These are phyloP conservation scores for Amblyteles armatorius DNA, from an alignment of 2,888 invertebrate genomes.

Conservation along the genomic window DNA sequence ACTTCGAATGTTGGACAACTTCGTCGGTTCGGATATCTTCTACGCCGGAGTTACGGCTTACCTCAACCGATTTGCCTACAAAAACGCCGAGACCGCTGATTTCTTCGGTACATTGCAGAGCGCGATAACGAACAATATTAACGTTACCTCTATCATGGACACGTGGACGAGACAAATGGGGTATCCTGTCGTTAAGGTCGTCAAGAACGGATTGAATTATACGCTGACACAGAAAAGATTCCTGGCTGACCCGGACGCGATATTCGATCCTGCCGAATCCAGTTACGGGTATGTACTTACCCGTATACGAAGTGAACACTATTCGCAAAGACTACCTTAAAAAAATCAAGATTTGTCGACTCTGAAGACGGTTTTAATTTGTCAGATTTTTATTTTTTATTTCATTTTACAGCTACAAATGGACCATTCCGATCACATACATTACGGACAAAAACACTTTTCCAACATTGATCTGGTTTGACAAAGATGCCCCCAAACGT, in stretches of 20 bases:
- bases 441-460: slow-evolving; percentile 86
- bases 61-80: slow-evolving; percentile 88
- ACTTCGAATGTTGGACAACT: slow-evolving; percentile 94
- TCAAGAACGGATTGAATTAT: slow-evolving; percentile 85
- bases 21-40: slow-evolving; percentile 91
- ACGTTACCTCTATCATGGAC: slow-evolving; percentile 90
- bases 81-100: slow-evolving; percentile 93
- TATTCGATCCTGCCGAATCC: slow-evolving; percentile 84
- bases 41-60: slow-evolving; percentile 91
- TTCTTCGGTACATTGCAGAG: slow-evolving; percentile 89
- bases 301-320: too few species aligned
- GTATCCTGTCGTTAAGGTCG: slow-evolving; percentile 91
- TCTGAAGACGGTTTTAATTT: not conserved
- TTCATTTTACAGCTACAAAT: slow-evolving; percentile 88
- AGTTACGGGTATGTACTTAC: slow-evolving; percentile 82
- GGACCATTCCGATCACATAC: slow-evolving; percentile 94
- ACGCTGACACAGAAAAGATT: slow-evolving; percentile 91
- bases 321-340: not conserved
- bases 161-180: slow-evolving; percentile 97
- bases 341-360: slow-evolving; percentile 29
- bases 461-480: slow-evolving; percentile 81
- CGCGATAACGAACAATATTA: slow-evolving; percentile 85
- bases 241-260: slow-evolving; percentile 88
- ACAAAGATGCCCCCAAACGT: slow-evolving; percentile 78
- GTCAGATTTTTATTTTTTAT: slow-evolving; percentile 82